These are phyloP conservation scores for Agonopterix heracliana DNA, from an alignment of 2,888 invertebrate species.

Conservation along the genomic window DNA sequence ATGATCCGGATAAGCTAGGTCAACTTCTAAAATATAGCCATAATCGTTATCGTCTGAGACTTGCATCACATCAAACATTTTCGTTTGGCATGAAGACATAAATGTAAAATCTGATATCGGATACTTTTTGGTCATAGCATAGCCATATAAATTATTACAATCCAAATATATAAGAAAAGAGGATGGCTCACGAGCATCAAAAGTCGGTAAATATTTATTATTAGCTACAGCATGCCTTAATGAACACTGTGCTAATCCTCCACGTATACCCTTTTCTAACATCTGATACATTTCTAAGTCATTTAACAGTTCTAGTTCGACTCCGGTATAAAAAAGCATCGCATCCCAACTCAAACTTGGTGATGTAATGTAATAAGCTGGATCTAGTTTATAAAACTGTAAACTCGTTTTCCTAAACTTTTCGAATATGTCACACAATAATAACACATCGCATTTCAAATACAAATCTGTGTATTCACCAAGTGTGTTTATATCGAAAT, in stretches of 20 bases:
- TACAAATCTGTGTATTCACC: conserved; percentile 24
- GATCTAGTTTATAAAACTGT: conserved; percentile 21
- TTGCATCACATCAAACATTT: too few species aligned
- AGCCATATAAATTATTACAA: conserved; percentile 31
- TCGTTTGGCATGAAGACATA: neutral
- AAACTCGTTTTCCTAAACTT: conserved; percentile 20
- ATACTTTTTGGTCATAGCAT: conserved; percentile 13
- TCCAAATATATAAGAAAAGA: conserved; percentile 25
- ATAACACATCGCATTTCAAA: conserved; percentile 18
- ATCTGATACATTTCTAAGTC: conserved; percentile 18
- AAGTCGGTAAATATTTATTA: conserved; percentile 20
- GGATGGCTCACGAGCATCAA: conserved; percentile 11
- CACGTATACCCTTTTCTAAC: conserved; percentile 21
- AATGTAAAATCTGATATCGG: conserved; percentile 1
- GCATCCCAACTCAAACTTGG: conserved; percentile 20
- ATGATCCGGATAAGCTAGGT: neutral
- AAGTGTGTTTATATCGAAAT: conserved; percentile 15
- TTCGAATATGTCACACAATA: conserved; percentile 25
- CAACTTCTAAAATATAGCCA: neutral
- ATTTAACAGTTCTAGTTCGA: conserved; percentile 17
- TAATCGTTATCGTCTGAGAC: too few species aligned
- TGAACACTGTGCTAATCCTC: conserved; percentile 18
- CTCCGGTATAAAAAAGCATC: conserved; percentile 15
- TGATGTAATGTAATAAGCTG: conserved; percentile 18
- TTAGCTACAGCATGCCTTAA: conserved; percentile 19